Evolutionary conservation across 2,113 vertebrate species (phyloP).

Genomic region (Piaya cayana): DNA sequence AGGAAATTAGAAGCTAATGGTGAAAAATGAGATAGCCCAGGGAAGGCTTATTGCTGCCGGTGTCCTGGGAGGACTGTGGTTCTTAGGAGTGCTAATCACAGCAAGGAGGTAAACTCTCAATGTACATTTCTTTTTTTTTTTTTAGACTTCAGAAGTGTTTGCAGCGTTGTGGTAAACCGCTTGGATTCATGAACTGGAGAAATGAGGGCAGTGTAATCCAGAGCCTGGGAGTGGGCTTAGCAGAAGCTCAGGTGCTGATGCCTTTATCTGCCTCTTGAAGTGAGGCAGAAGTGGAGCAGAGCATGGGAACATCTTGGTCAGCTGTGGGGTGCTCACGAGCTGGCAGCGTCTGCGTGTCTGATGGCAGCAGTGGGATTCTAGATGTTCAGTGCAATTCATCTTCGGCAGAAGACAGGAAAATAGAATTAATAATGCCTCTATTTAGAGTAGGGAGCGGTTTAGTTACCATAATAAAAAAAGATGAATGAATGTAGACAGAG

Average conservation of each 20-base stretch:
- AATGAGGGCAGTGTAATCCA: neutral
- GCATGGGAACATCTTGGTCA: neutral
- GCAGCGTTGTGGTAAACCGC: neutral
- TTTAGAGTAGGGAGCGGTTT: slow-evolving; percentile 27
- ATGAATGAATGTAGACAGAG: slow-evolving; percentile 51
- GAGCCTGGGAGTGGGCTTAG: neutral
- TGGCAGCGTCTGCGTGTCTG: neutral
- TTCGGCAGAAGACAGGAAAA: slow-evolving; percentile 12
- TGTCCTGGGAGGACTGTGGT: neutral
- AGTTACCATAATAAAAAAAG: slow-evolving; percentile 62
- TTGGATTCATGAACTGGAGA: neutral
- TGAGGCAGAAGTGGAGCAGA: neutral
- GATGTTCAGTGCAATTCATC: neutral
- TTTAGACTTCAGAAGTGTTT: neutral
- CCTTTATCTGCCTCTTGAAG: neutral
- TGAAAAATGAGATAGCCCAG: neutral
- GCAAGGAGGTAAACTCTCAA: neutral
- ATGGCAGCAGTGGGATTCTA: neutral
- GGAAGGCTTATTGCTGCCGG: neutral
- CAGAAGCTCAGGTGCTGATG: neutral
- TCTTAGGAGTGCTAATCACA: neutral
- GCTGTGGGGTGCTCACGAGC: neutral
- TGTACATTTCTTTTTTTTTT: fast-evolving
- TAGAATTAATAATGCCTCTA: slow-evolving; percentile 38
- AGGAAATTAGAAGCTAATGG: neutral